Base-by-base conservation (phyloP, 2,797 vertebrate genomes). In the Setipinna tenuifilis region DNA sequence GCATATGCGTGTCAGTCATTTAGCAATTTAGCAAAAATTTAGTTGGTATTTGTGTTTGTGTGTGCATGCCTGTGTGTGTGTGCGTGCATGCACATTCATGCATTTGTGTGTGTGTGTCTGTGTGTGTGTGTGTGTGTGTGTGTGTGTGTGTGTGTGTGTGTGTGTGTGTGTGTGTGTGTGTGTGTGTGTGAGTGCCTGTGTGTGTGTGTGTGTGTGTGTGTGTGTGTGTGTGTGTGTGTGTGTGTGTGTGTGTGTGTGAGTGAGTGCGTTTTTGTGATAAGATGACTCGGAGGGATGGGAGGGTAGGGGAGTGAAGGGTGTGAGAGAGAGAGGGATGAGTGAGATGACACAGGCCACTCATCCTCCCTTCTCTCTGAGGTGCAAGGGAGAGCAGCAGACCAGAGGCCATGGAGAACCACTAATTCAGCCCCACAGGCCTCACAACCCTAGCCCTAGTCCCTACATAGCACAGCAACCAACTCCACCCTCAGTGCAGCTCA, bases 321-420 rank as follows among this genome's bases (percentile, higher is more conserved):
- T 84, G 23, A 31, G 68, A 75, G 57, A 48, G 75, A 85, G 71
- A 86, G 75, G 90, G 88, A 94, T 90, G 92, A 94, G 89, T 93
- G 91, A 95, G 90, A 85, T 88, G 91, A 93, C 91, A 86, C 93
- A 93, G 93, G 86, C 89, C 85, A 50, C 83, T 25, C 0, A 23
- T 85, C 57, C 68, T 59, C 83, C 25, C 82, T 48, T 35, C 16
- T 75, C 59, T 54, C 54, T 25, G 35, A 17, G 28, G 58, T 21
- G 50, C 16, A n/a, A 87, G 85, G 88, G 90, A 91, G n/a, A 87
- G 87, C 85, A 68, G 62, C n/a, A 71, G 25, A 28, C 23, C 65
- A 31, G 25, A 17, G 65, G 65, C 25, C 12, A 25, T 3, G 46
- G 46, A 48, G 46, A 48, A 3, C 46, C 46, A 48, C 46, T 48